Evolutionary conservation across 92 coral and sea anemone species (phyloP), one percentile per base, ranked within the genome.

Genomic region (Paramuricea clavata): DNA sequence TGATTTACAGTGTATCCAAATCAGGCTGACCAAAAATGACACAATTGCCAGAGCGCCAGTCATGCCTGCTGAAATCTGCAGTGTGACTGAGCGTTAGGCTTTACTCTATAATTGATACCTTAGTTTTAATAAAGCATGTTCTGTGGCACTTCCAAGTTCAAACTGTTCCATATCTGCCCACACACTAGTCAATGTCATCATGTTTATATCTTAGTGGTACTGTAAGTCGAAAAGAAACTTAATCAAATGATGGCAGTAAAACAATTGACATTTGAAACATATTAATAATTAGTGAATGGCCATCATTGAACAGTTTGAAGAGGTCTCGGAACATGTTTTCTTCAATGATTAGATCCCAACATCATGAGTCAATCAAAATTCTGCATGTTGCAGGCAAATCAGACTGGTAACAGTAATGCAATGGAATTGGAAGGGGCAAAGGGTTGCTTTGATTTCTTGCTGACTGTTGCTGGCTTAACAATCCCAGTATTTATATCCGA

Each of bases 321-420:
- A 41, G 76, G 76, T 70, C 50, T 70, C 26, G 26, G 76, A 70
- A 67, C 73, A 67, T 67, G 73, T 67, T 67, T 25, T 67, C 35
- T 67, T 23, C 73, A 67, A 70, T 70, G 43, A 44, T 70, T 36
- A 70, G 76, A 70, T 70, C 31, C 44, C 76, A 70, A 70, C 49
- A 36, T 31, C 21, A 32, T 70, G 49, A 70, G 76, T 70, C 49
- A 70, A 70, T 70, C 76, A 70, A 70, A 35, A 74, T 74, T 74
- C 59, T 74, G 27, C 60, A 42, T 32, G 25, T 74, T 74, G 80
- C 80, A 74, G 80, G 80, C 80, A 74, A 74, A 74, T 47, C 60
- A 74, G 60, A 74, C 80, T 74, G 57, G 80, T 17, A 74, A 47
- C 57, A 74, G 80, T 74, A 44, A 74, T 74, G 80, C 80, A 16